phyloP scores from a whole-genome alignment of 2,888 invertebrate genomes.

The Caradrina kadenii region DNA sequence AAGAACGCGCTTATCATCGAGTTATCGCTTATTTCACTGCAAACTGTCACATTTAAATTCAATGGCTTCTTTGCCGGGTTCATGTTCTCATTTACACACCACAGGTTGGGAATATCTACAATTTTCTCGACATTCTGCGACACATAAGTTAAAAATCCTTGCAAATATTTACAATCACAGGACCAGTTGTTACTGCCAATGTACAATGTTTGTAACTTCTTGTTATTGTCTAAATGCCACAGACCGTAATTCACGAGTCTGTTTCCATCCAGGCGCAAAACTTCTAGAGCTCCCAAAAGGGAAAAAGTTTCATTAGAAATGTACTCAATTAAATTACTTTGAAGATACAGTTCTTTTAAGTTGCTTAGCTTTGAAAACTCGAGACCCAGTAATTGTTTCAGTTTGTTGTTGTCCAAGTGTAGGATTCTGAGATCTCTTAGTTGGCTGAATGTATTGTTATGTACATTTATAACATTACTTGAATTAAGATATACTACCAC shows the following conservation, averaged over 20 bases:
- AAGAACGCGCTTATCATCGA: constrained; percentile 95
- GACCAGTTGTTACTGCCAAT: constrained; percentile 96
- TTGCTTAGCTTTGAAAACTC: constrained; percentile 96
- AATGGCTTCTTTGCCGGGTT: constrained; percentile 93
- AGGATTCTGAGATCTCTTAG: constrained; percentile 94
- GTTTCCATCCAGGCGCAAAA: constrained; percentile 96
- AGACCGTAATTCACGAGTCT: constrained; percentile 95
- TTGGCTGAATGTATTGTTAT: constrained; percentile 96
- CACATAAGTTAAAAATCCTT: constrained; percentile 95
- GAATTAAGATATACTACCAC: constrained; percentile 95
- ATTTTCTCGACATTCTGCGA: constrained; percentile 95
- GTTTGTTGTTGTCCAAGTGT: constrained; percentile 96
- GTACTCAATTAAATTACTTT: constrained; percentile 95
- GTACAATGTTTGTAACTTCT: constrained; percentile 93
- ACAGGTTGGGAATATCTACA: constrained; percentile 93
- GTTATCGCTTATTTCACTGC: constrained; percentile 95
- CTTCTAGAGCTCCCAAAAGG: constrained; percentile 94
- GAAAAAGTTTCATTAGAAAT: constrained; percentile 96
- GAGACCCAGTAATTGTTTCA: constrained; percentile 94
- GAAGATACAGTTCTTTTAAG: constrained; percentile 95
- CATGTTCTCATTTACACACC: constrained; percentile 94
- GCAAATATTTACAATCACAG: constrained; percentile 97
- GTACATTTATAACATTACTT: constrained; percentile 94
- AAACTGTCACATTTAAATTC: constrained; percentile 95
- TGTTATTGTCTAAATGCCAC: constrained; percentile 94